Conservation (phyloP, 2,888 invertebrate species). For the Zygaena filipendulae region DNA sequence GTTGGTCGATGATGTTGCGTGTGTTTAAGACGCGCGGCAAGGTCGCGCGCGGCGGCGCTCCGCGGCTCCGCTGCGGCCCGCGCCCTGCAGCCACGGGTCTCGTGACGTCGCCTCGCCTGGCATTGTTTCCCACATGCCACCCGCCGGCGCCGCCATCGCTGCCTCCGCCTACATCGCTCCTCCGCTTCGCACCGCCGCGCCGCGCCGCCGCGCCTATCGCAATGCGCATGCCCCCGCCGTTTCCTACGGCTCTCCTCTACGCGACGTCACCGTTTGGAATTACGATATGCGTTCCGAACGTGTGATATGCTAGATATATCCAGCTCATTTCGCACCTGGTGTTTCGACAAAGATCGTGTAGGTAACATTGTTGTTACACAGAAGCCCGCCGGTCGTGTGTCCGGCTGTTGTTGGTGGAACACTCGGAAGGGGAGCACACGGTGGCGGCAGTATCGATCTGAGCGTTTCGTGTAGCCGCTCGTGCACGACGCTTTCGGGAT, state of each 20-base stretch:
- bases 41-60: conserved; percentile 27
- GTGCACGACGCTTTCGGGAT: conserved; percentile 57
- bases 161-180: conserved; percentile 30
- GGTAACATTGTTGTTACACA: too few relatives aligned
- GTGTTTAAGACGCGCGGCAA: conserved; percentile 30
- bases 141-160: conserved; percentile 30
- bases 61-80: conserved; percentile 27
- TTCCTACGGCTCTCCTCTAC: conserved; percentile 41
- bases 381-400: conserved; percentile 23
- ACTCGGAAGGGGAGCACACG: conserved; percentile 49
- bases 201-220: conserved; percentile 50
- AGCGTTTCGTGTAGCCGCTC: conserved; percentile 47
- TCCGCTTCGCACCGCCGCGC: too few relatives aligned
- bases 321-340: too few relatives aligned
- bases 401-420: conserved; percentile 31
- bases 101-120: conserved; percentile 32
- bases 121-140: conserved; percentile 37
- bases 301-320: too few relatives aligned
- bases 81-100: conserved; percentile 29
- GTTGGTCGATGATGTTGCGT: conserved; percentile 53
- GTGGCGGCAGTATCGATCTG: conserved; percentile 55
- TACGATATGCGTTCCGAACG: conserved; percentile 39
- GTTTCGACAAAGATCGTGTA: too few relatives aligned
- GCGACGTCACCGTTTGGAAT: conserved; percentile 48
- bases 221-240: conserved; percentile 50